Conservation (phyloP, 1,140 invertebrate genomes). For the Cherax quadricarinatus region DNA sequence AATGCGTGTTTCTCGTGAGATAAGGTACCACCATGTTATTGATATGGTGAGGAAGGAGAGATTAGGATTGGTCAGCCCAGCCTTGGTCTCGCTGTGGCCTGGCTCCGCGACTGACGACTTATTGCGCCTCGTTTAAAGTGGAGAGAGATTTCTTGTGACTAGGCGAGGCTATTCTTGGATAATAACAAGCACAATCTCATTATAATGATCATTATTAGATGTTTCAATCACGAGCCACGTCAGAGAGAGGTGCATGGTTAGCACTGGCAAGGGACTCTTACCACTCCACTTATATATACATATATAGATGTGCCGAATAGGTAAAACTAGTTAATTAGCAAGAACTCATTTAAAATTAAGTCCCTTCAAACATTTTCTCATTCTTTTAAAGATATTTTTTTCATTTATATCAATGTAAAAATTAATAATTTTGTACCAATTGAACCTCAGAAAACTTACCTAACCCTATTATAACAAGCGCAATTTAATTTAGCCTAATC, state of each 20-base stretch:
- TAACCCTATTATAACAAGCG: too few relatives aligned
- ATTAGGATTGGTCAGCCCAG: not conserved
- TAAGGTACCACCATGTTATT: not conserved
- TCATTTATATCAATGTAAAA: too few relatives aligned
- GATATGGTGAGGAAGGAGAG: slow-evolving; percentile 11
- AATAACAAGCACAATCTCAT: not conserved
- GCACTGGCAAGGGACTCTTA: too few relatives aligned
- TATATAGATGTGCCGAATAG: too few relatives aligned
- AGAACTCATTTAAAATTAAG: too few relatives aligned
- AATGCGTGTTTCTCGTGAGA: not conserved
- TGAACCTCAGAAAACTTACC: too few relatives aligned
- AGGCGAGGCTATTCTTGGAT: not conserved
- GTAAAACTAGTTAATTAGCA: too few relatives aligned
- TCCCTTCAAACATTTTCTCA: too few relatives aligned
- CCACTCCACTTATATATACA: not conserved
- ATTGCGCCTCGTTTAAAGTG: not conserved
- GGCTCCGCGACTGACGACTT: not conserved
- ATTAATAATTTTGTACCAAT: too few relatives aligned
- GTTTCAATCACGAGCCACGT: too few relatives aligned
- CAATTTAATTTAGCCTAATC: not conserved
- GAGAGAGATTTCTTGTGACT: not conserved
- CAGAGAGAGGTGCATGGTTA: too few relatives aligned
- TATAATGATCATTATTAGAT: not conserved
- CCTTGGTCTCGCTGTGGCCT: not conserved
- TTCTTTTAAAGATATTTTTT: too few relatives aligned